phyloP scores from a whole-genome alignment of 2,888 invertebrate genomes.

The Thereva nobilitata region DNA sequence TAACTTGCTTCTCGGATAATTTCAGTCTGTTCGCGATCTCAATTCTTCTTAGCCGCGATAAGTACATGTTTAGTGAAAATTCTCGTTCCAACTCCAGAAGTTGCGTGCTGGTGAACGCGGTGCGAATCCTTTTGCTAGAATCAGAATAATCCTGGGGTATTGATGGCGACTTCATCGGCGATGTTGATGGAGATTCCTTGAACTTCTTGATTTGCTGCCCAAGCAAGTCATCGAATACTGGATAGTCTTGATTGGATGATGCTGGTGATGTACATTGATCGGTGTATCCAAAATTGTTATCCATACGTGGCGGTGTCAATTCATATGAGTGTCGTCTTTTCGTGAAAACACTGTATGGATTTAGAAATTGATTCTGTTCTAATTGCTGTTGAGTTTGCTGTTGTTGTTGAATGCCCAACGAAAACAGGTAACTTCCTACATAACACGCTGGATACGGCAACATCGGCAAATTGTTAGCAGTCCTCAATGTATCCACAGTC shows the following conservation, averaged over 20 bases:
- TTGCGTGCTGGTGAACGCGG: conserved; percentile 91
- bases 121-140: conserved; percentile 86
- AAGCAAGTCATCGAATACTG: conserved; percentile 49
- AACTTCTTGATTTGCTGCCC: conserved; percentile 47
- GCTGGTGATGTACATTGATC: conserved; percentile 54
- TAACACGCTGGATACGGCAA: conserved; percentile 69
- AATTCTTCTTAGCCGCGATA: conserved; percentile 84
- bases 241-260: conserved; percentile 46
- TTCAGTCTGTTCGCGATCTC: conserved; percentile 89
- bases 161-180: conserved; percentile 49
- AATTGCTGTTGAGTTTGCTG: conserved; percentile 49
- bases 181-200: conserved; percentile 53
- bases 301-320: conserved; percentile 2
- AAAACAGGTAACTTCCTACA: conserved; percentile 67
- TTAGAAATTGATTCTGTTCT: conserved; percentile 46
- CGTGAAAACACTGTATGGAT: conserved; percentile 40
- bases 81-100: conserved; percentile 85
- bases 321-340: conserved; percentile 48
- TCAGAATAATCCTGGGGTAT: conserved; percentile 61
- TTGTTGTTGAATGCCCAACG: conserved; percentile 67
- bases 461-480: conserved; percentile 59
- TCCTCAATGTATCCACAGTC: conserved; percentile 43
- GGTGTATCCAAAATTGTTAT: background rate
- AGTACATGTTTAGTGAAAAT: conserved; percentile 87
- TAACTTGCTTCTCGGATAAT: conserved; percentile 92